Evolutionary conservation across 1,140 invertebrate genomes (phyloP), one percentile per base, ranked within the genome.

Genomic region (Wiebesia pumilae): DNA sequence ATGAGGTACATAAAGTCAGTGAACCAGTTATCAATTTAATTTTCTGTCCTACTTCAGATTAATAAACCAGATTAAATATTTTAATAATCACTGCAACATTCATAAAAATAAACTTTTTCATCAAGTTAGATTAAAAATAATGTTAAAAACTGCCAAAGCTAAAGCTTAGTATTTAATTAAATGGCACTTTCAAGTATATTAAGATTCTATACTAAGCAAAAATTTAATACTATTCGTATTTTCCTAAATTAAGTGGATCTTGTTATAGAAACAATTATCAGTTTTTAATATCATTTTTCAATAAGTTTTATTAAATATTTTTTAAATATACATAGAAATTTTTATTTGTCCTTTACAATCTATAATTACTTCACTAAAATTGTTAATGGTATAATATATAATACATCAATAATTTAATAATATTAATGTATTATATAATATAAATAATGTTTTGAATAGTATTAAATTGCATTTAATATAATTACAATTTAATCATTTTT

Each of bases 151-250:
- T n/a, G n/a, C n/a, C n/a, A n/a, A n/a, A n/a, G n/a, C n/a, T n/a
- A n/a, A n/a, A n/a, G n/a, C n/a, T n/a, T n/a, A 33, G 30, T 2
- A 16, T 35, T 84, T 40, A n/a, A 62, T 84, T 77, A 83, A 54
- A 73, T 33, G 69, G 21, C 19, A 54, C 77, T 33, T 62, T 83
- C 35, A 83, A 58, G 24, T 84, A 0, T 65, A 77, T 65, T 43
- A 51, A 47, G 9, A 67, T 35, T 67, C n/a, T 81, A 35, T 43
- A 78, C 9, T 62, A 21, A 35, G 43, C 54, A 83, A 33, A 83
- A 77, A 62, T 9, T 51, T 71, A 69, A 40, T 24, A 79, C 24
- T 38, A 30, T 58, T 35, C 24, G 43, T 75, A 78, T 84, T 78
- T n/a, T 78, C 30, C 54, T 35, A 30, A 79, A 69, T 85, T 79